Evolutionary conservation across 2,113 vertebrate species (phyloP).

Genomic region (Phainopepla nitens): DNA sequence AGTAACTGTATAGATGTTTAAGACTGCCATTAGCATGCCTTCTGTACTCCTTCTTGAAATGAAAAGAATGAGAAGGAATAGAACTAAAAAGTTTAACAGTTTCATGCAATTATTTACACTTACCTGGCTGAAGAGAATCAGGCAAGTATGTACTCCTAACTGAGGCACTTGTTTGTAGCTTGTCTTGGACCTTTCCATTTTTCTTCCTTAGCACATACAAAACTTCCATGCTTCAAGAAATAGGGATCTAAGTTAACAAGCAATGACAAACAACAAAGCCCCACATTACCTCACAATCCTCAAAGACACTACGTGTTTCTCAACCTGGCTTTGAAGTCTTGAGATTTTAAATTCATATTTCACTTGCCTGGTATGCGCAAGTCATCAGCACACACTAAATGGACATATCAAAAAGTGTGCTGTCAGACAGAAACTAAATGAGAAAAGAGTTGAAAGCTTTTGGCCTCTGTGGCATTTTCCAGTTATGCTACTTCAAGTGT

Average conservation of each 20-base stretch:
- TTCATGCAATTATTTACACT: background rate
- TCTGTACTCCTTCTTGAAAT: background rate
- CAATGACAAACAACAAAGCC: background rate
- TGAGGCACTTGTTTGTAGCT: constrained; percentile 58
- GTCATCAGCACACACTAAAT: background rate
- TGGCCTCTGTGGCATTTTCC: background rate
- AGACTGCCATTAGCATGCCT: background rate
- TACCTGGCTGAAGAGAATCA: constrained; percentile 76
- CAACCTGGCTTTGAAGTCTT: background rate
- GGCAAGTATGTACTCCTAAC: constrained; percentile 64
- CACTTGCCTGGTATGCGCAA: background rate
- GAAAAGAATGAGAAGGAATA: background rate
- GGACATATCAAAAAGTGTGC: background rate
- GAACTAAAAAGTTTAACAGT: background rate
- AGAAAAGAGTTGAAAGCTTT: background rate
- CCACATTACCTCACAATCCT: background rate
- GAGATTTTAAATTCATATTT: background rate
- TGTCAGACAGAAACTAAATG: background rate
- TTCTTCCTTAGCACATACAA: constrained; percentile 72
- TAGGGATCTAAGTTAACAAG: constrained; percentile 38
- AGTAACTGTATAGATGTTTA: background rate
- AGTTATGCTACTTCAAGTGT: background rate
- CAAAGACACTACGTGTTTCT: background rate
- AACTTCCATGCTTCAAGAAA: constrained; percentile 72
- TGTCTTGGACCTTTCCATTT: constrained; percentile 31